phyloP scores from a whole-genome alignment of 2,888 invertebrate species.

The Crocallis elinguaria region DNA sequence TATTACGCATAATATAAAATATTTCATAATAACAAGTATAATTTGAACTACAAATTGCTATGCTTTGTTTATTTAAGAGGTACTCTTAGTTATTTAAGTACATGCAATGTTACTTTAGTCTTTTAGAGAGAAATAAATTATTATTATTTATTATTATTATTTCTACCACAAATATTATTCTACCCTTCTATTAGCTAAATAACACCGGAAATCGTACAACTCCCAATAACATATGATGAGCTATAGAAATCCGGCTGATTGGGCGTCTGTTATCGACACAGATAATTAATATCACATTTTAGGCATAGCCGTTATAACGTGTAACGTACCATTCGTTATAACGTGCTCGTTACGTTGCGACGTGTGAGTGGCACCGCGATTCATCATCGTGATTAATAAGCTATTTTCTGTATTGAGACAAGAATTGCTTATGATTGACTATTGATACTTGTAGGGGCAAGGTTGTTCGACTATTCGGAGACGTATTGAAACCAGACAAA shows the following conservation, averaged over 20 bases:
- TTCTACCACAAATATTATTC: too few species aligned
- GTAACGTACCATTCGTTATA: background rate
- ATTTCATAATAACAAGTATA: background rate
- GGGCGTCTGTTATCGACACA: slow-evolving; percentile 33
- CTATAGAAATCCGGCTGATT: slow-evolving; percentile 18
- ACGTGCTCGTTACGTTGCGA: slow-evolving; percentile 1
- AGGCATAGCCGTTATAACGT: slow-evolving; percentile 4
- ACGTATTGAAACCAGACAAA: too few species aligned
- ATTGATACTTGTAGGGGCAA: background rate
- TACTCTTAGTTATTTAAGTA: too few species aligned
- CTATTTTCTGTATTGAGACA: slow-evolving; percentile 14
- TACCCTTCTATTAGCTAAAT: background rate
- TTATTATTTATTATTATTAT: too few species aligned
- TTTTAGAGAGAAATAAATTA: too few species aligned
- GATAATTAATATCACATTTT: slow-evolving; percentile 36
- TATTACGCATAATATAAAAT: background rate
- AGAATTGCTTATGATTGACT: slow-evolving; percentile 10
- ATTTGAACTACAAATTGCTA: too few species aligned
- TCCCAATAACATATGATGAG: background rate
- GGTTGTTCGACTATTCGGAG: too few species aligned
- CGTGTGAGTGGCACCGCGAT: slow-evolving; percentile 20
- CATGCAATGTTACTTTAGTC: too few species aligned
- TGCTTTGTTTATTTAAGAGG: too few species aligned
- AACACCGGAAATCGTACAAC: background rate
- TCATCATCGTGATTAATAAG: slow-evolving; percentile 21